A percentile compares a stretch with the other conserved stretches of the same genome.
Evolutionary conservation across 2,113 vertebrate species (phyloP).

Genomic region (Parotia lawesii): DNA sequence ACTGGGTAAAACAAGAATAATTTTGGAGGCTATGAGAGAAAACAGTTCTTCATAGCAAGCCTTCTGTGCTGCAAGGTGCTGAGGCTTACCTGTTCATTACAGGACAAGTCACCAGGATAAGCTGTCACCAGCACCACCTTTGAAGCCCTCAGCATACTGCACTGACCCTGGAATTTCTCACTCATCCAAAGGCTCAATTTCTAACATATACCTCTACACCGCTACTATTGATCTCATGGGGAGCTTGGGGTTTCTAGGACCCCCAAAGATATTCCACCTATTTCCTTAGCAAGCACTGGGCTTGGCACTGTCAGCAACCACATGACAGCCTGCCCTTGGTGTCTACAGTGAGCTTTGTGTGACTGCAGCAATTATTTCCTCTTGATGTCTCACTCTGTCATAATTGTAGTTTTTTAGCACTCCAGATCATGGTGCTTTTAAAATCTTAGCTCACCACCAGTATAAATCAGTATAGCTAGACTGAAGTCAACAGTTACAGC

Average conservation of each 20-base stretch:
- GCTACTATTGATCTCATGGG: neutral
- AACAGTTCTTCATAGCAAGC: neutral
- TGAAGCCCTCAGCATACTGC: neutral
- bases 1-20: neutral
- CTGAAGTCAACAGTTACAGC: neutral
- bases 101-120: neutral
- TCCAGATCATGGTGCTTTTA: neutral
- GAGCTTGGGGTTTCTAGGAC: neutral
- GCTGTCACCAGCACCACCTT: neutral
- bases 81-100: neutral
- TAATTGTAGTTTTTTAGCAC: neutral
- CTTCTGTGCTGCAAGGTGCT: neutral
- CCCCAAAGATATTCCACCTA: neutral
- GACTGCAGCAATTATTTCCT: neutral
- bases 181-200: neutral
- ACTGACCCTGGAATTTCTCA: neutral
- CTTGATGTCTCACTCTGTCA: neutral
- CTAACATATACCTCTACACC: neutral
- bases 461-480: neutral
- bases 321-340: neutral
- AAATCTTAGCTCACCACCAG: neutral
- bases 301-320: neutral
- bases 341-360: neutral
- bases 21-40: neutral
- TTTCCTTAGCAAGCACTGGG: neutral